A percentile compares a stretch with the other conserved stretches of the same genome.
These are phyloP conservation scores for Haliclystus octoradiatus DNA, from an alignment of 30 jellyfish, hydroid and myxozoan genomes.

Conservation along the genomic window DNA sequence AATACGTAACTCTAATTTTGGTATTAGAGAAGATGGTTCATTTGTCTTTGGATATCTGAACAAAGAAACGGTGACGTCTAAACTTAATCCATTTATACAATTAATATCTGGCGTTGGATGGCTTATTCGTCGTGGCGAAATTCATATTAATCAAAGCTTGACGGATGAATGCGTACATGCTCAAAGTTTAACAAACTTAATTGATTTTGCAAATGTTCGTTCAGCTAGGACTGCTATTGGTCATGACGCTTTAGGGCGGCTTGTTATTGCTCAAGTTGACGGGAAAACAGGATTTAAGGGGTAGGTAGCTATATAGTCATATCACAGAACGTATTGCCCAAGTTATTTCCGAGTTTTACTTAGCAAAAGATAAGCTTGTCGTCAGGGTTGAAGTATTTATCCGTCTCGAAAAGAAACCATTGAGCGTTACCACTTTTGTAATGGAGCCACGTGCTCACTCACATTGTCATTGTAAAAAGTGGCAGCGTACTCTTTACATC, in stretches of 20 bases:
- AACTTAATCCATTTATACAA: conserved; percentile 49
- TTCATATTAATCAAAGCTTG: conserved; percentile 37
- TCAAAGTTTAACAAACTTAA: conserved; percentile 40
- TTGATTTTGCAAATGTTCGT: conserved; percentile 35
- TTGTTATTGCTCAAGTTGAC: conserved; percentile 58
- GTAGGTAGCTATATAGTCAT: conserved; percentile 27
- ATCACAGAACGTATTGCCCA: too few species aligned
- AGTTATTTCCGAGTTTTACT: too few species aligned
- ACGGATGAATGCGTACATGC: conserved; percentile 61
- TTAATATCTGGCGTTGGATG: conserved; percentile 89
- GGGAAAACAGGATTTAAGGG: conserved; percentile 82
- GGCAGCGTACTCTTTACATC: too few species aligned
- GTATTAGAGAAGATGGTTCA: conserved; percentile 64
- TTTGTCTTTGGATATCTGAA: conserved; percentile 61
- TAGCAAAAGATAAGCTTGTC: too few species aligned
- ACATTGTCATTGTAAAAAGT: too few species aligned
- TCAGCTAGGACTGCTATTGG: conserved; percentile 90
- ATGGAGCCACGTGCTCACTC: too few species aligned
- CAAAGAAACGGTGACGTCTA: conserved; percentile 36
- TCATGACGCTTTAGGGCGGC: conserved; percentile 50
- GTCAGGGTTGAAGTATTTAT: too few species aligned
- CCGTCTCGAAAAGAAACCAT: too few species aligned
- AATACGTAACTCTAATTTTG: conserved; percentile 58
- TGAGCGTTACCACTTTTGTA: too few species aligned
- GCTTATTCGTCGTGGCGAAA: conserved; percentile 61